phyloP scores from a whole-genome alignment of 1,140 invertebrate genomes.

The Drosophila quadrilineata region DNA sequence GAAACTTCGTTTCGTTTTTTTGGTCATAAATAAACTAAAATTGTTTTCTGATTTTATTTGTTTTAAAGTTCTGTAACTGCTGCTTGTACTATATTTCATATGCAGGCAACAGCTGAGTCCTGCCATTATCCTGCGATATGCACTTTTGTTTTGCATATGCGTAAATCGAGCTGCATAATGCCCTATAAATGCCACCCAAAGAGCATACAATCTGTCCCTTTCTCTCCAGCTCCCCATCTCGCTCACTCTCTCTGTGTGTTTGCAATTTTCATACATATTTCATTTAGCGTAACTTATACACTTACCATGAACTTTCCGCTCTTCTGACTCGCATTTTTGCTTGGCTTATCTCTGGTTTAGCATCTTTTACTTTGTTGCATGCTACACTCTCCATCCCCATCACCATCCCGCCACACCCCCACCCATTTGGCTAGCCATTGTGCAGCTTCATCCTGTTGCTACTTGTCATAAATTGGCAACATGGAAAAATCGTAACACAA shows the following conservation, averaged over 20 bases:
- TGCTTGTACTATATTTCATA: neutral
- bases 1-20: constrained; percentile 47
- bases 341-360: constrained; percentile 61
- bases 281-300: constrained; percentile 65
- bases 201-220: neutral
- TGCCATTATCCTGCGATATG: neutral
- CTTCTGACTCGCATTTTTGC: constrained; percentile 42
- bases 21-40: constrained; percentile 62
- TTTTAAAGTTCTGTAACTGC: no score
- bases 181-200: constrained; percentile 10
- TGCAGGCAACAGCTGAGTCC: constrained; percentile 15
- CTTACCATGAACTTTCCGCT: constrained; percentile 48
- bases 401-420: no score
- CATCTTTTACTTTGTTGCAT: constrained; percentile 39
- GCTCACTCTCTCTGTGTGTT: constrained; percentile 9
- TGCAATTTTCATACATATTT: constrained; percentile 76
- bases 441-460: constrained; percentile 56
- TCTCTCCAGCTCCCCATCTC: neutral
- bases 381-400: no score
- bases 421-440: no score
- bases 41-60: constrained; percentile 26
- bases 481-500: constrained; percentile 29
- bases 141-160: constrained; percentile 30
- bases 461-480: constrained; percentile 71
- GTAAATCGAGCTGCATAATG: constrained; percentile 37